Conservation (phyloP, 2,888 invertebrate species). For the Synergus itoensis region DNA sequence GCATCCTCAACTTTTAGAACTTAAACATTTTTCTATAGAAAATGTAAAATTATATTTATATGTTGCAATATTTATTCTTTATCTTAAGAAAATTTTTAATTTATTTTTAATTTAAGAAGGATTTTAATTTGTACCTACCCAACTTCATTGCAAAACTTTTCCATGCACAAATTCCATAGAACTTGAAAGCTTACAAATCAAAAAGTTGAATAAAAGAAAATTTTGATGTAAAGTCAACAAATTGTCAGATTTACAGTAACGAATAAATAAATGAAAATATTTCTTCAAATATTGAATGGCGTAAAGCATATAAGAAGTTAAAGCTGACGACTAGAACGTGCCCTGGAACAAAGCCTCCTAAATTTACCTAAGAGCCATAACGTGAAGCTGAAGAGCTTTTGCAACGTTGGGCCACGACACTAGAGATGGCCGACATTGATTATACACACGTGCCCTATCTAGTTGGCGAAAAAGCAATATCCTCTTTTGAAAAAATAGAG, state of each 20-base stretch:
- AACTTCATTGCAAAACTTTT: no score
- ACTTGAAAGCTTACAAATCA: not conserved
- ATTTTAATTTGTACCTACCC: no score
- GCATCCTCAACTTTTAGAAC: not conserved
- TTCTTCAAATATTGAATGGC: not conserved
- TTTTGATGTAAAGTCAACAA: not conserved
- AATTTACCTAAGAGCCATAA: constrained; percentile 63
- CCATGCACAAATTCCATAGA: no score
- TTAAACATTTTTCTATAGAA: not conserved
- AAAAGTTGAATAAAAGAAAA: not conserved
- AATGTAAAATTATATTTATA: not conserved
- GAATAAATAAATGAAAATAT: not conserved
- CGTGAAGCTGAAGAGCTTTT: constrained; percentile 57
- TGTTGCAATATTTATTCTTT: no score
- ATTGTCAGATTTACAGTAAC: not conserved
- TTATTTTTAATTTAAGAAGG: no score
- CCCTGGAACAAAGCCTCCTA: constrained; percentile 63
- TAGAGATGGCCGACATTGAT: constrained; percentile 74
- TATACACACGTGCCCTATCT: constrained; percentile 72
- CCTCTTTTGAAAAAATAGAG: constrained; percentile 49
- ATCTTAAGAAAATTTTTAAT: no score
- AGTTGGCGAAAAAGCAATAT: constrained; percentile 61
- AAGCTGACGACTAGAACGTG: constrained; percentile 60
- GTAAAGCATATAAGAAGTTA: constrained; percentile 18
- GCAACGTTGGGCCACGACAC: constrained; percentile 55